These are phyloP conservation scores for Trinectes maculatus DNA, from an alignment of 2,113 vertebrate species.

Conservation along the genomic window DNA sequence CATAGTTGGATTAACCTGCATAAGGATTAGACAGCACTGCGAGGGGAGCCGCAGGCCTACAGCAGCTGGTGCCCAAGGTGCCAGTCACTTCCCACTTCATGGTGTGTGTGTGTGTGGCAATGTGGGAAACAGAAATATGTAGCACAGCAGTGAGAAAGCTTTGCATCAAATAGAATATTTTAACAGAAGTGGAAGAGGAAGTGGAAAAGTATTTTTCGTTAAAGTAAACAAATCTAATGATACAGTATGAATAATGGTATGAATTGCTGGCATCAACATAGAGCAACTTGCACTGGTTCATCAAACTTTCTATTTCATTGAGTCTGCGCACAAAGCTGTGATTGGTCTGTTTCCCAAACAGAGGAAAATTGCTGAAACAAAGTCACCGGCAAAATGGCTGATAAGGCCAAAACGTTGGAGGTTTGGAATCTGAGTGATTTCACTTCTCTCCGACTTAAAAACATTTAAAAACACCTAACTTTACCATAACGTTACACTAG, in stretches of 20 bases:
- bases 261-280: too few relatives aligned
- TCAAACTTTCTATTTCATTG: background rate
- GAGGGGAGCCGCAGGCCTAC: conserved; percentile 66
- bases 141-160: background rate
- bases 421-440: background rate
- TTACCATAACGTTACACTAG: background rate
- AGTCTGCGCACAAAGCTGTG: background rate
- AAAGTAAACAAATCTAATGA: background rate
- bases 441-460: background rate
- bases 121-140: conserved; percentile 20
- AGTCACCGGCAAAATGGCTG: background rate
- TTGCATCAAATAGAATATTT: background rate
- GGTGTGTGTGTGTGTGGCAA: conserved; percentile 22
- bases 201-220: background rate
- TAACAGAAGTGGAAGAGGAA: too few relatives aligned
- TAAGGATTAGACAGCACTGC: conserved; percentile 79
- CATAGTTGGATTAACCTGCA: conserved; percentile 84
- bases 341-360: background rate
- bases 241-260: too few relatives aligned
- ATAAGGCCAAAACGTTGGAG: background rate
- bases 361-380: background rate
- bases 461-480: background rate
- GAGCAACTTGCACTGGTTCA: background rate
- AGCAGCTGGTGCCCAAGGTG: conserved; percentile 65
- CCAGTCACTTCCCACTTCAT: conserved; percentile 51